A percentile compares a stretch with the other conserved stretches of the same genome.
phyloP scores from a whole-genome alignment of 2,797 vertebrate genomes.

The Sebastes melanostomus region DNA sequence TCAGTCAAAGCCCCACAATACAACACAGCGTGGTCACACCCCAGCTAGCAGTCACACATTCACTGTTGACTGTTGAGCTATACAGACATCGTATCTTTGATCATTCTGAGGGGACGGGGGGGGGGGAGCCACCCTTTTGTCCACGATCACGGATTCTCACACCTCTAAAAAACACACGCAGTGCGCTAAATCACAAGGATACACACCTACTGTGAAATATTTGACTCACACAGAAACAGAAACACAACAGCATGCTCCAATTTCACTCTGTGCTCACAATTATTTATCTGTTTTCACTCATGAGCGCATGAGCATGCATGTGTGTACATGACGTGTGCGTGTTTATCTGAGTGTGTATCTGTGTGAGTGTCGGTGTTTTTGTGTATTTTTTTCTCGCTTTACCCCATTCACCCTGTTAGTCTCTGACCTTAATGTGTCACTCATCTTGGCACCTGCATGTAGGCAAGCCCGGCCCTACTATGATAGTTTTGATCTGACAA shows the following conservation, averaged over 20 bases:
- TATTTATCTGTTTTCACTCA: neutral
- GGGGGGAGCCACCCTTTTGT: neutral
- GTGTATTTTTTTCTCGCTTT: slow-evolving; percentile 15
- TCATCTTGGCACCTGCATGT: slow-evolving; percentile 73
- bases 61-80: slow-evolving; percentile 3
- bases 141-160: neutral
- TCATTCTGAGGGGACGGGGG: neutral
- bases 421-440: slow-evolving; percentile 75
- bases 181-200: neutral
- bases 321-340: neutral
- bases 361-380: slow-evolving; percentile 6
- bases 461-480: slow-evolving; percentile 62
- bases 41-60: slow-evolving; percentile 27
- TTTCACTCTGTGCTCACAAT: neutral
- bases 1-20: slow-evolving; percentile 56
- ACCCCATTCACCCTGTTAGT: slow-evolving; percentile 37
- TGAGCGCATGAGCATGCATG: neutral
- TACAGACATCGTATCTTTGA: slow-evolving; percentile 21
- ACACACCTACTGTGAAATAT: neutral
- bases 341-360: neutral
- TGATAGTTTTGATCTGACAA: slow-evolving; percentile 77
- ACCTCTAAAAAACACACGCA: slow-evolving; percentile 18
- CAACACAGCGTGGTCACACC: slow-evolving; percentile 43
- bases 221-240: neutral
- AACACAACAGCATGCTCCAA: neutral